A percentile compares a stretch with the other conserved stretches of the same genome.
Evolutionary conservation across 2,113 vertebrate species (phyloP).

Genomic region (Daubentonia madagascariensis): DNA sequence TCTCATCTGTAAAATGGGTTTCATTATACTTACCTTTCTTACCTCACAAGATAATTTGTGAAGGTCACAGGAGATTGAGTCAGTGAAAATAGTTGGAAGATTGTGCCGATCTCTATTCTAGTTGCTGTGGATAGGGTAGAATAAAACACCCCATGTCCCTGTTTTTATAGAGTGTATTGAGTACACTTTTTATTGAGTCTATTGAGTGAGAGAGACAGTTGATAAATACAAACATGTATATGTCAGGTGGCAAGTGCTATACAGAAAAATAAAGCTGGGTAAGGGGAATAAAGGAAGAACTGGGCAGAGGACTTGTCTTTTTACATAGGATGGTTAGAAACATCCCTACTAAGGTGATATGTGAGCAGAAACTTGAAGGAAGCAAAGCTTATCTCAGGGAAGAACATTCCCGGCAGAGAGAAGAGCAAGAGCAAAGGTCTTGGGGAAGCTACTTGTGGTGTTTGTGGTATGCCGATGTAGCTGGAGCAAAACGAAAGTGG

Average conservation of each 20-base stretch:
- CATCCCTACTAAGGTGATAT: background rate
- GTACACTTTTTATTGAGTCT: no score
- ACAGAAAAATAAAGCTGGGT: background rate
- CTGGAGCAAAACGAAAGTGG: background rate
- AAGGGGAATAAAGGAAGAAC: background rate
- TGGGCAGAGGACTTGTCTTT: background rate
- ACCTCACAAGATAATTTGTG: background rate
- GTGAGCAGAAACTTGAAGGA: constrained; percentile 21
- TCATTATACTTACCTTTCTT: constrained; percentile 34
- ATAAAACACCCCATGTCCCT: background rate
- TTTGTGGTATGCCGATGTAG: background rate
- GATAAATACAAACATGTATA: background rate
- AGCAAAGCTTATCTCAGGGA: background rate
- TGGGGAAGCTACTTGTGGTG: background rate
- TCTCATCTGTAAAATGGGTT: constrained; percentile 23
- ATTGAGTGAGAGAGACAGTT: background rate
- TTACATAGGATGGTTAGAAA: background rate
- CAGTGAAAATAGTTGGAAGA: background rate
- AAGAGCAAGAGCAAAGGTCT: background rate
- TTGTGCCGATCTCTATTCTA: background rate
- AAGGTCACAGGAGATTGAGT: constrained; percentile 4
- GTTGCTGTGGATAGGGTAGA: background rate
- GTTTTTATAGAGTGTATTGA: background rate
- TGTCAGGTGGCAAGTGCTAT: background rate
- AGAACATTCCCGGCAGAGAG: background rate